phyloP scores from a whole-genome alignment of 2,888 invertebrate species.

The Drosophila longiperda region DNA sequence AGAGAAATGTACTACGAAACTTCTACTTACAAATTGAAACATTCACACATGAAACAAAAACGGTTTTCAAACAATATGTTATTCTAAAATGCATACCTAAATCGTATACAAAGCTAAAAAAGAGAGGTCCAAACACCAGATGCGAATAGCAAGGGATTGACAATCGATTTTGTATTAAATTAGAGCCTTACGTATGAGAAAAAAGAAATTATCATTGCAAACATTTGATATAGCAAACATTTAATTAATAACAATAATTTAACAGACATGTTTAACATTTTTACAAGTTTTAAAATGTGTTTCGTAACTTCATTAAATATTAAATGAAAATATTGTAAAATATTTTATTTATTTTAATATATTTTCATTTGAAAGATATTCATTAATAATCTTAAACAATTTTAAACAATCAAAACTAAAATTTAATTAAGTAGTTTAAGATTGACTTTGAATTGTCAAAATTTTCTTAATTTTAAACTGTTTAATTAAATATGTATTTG shows the following conservation, averaged over 20 bases:
- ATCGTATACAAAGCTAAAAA: constrained; percentile 26
- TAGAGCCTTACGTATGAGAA: constrained; percentile 22
- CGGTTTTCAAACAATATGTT: constrained; percentile 25
- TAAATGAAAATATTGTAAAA: constrained; percentile 24
- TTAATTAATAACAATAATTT: not conserved
- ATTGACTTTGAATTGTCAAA: not conserved
- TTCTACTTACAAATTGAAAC: constrained; percentile 42
- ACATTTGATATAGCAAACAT: not conserved
- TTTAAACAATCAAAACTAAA: not conserved
- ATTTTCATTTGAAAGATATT: constrained; percentile 11
- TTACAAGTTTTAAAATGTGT: not conserved
- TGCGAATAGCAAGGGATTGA: constrained; percentile 22
- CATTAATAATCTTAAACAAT: not conserved
- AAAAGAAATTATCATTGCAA: not conserved
- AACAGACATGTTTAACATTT: not conserved
- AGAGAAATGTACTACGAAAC: constrained; percentile 49
- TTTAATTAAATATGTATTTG: constrained; percentile 15
- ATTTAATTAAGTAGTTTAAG: constrained; percentile 27
- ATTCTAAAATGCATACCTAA: constrained; percentile 44
- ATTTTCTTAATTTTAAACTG: constrained; percentile 14
- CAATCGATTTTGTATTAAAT: constrained; percentile 45
- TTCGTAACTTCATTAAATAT: not conserved
- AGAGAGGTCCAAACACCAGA: constrained; percentile 50
- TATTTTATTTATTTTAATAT: constrained; percentile 19
- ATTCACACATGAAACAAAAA: constrained; percentile 34